phyloP scores from a whole-genome alignment of 2,797 vertebrate genomes.

The Fistularia commersonii region DNA sequence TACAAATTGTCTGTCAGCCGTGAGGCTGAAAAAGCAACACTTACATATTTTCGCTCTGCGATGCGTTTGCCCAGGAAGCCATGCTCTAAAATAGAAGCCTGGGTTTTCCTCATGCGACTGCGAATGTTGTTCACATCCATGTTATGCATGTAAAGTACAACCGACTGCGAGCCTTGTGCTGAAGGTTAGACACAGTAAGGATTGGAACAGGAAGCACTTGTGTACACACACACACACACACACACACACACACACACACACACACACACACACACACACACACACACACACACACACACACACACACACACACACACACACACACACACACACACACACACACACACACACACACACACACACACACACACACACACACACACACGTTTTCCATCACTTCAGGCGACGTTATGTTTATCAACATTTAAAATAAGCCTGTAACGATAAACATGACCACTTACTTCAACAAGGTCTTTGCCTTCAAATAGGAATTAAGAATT shows the following conservation, averaged over 20 bases:
- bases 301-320: too few relatives aligned
- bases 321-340: too few relatives aligned
- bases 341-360: too few relatives aligned
- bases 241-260: slow-evolving; percentile 43
- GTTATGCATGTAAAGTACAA: slow-evolving; percentile 10
- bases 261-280: too few relatives aligned
- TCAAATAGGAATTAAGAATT: too few relatives aligned
- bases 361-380: too few relatives aligned
- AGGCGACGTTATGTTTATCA: too few relatives aligned
- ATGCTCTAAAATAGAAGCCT: slow-evolving; percentile 55
- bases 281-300: too few relatives aligned
- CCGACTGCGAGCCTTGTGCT: neutral
- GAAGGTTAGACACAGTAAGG: slow-evolving; percentile 5
- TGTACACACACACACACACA: slow-evolving; percentile 32
- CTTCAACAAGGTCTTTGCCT: too few relatives aligned
- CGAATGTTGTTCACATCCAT: slow-evolving; percentile 69
- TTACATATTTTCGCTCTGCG: slow-evolving; percentile 58
- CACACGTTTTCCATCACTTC: too few relatives aligned
- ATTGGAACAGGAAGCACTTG: slow-evolving; percentile 6
- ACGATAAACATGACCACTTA: too few relatives aligned
- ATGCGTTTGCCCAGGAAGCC: slow-evolving; percentile 38
- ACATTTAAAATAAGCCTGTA: too few relatives aligned
- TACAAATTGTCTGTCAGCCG: slow-evolving; percentile 6
- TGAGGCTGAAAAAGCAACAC: slow-evolving; percentile 41
- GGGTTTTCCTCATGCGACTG: slow-evolving; percentile 64